phyloP scores from a whole-genome alignment of 2,797 vertebrate genomes.

The Acipenser transmontanus region DNA sequence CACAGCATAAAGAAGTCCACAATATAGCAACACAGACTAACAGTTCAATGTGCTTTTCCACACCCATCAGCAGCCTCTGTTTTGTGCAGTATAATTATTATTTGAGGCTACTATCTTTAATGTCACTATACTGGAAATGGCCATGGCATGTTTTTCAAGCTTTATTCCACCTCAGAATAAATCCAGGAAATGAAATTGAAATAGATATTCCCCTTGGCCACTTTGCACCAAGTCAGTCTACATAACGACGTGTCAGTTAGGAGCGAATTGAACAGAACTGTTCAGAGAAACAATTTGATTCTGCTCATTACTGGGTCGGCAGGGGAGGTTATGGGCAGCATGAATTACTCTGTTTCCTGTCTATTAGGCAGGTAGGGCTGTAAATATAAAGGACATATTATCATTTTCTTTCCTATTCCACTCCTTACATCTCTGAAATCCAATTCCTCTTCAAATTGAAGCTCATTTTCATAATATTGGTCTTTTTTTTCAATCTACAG shows the following conservation, averaged over 20 bases:
- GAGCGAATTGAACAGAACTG: constrained; percentile 13
- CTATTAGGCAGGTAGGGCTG: constrained; percentile 14
- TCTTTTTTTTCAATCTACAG: constrained; percentile 16
- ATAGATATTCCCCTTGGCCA: constrained; percentile 13
- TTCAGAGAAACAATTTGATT: constrained; percentile 7
- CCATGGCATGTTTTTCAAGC: neutral
- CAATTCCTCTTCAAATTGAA: constrained; percentile 40
- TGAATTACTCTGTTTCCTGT: constrained; percentile 1
- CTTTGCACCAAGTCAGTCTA: neutral
- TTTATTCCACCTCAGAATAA: constrained; percentile 11
- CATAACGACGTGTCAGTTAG: constrained; percentile 5
- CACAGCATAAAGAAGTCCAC: neutral
- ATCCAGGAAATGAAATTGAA: constrained; percentile 14
- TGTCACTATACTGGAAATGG: neutral
- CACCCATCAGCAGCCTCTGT: too few species aligned
- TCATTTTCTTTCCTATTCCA: constrained; percentile 7
- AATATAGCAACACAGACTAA: constrained; percentile 5
- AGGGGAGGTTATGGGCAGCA: constrained; percentile 13
- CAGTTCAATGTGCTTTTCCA: neutral
- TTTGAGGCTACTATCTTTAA: neutral
- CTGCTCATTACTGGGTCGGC: constrained; percentile 14
- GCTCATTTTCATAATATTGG: constrained; percentile 38
- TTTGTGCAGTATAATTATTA: too few species aligned
- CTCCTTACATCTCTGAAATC: constrained; percentile 19
- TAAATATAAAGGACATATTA: constrained; percentile 18